Evolutionary conservation across 2,797 vertebrate species (phyloP).

Genomic region (Lateolabrax maculatus): DNA sequence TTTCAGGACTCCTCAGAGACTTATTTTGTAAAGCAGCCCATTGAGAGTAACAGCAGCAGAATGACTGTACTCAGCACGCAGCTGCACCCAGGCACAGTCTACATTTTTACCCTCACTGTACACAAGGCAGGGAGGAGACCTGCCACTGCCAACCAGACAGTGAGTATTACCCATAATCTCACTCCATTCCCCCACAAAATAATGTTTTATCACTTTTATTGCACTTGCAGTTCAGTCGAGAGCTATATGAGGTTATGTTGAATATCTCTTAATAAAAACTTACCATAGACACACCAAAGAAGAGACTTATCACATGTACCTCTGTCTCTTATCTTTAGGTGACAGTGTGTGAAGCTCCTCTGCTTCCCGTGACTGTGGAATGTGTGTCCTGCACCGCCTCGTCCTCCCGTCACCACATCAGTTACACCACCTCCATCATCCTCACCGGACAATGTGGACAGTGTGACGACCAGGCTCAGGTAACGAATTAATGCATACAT

Average conservation of each 20-base stretch:
- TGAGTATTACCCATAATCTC: constrained; percentile 61
- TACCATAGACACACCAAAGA: not conserved
- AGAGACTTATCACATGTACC: not conserved
- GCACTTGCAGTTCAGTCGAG: not conserved
- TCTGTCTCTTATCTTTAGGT: constrained; percentile 73
- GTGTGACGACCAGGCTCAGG: constrained; percentile 77
- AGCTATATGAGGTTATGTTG: not conserved
- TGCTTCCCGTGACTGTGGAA: constrained; percentile 78
- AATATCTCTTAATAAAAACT: not conserved
- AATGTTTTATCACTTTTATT: not conserved
- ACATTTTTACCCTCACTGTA: constrained; percentile 83
- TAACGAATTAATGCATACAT: constrained; percentile 36
- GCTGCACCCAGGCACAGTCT: constrained; percentile 68
- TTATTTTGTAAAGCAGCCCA: constrained; percentile 22
- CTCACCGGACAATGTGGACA: constrained; percentile 81
- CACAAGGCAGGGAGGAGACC: constrained; percentile 77
- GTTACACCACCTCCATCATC: constrained; percentile 56
- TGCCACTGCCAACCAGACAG: constrained; percentile 78
- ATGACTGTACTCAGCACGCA: constrained; percentile 64
- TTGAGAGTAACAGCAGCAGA: constrained; percentile 54
- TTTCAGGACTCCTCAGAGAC: constrained; percentile 65
- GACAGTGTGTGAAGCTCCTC: constrained; percentile 59
- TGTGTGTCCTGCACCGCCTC: constrained; percentile 82
- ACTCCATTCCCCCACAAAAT: not conserved
- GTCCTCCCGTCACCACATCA: constrained; percentile 58